A percentile compares a stretch with the other conserved stretches of the same genome.
These are phyloP conservation scores for Tortricodes alternella DNA, from an alignment of 2,888 invertebrate species.

Conservation along the genomic window DNA sequence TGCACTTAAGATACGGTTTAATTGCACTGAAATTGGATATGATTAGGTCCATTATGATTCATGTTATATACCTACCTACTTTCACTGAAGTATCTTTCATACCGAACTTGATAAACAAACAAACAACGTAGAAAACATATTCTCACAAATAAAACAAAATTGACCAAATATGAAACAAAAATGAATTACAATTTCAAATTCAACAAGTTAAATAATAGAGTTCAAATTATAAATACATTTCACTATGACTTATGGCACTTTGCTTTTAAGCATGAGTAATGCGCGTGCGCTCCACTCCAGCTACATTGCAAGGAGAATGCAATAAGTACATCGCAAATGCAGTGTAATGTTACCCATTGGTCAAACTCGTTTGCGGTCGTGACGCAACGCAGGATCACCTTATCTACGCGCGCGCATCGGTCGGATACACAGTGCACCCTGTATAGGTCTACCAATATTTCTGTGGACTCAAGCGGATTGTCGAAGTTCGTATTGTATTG, in stretches of 20 bases:
- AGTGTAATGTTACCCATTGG: slow-evolving; percentile 40
- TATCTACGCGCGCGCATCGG: slow-evolving; percentile 31
- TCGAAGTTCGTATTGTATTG: not conserved
- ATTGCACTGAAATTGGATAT: not conserved
- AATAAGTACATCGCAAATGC: slow-evolving; percentile 36
- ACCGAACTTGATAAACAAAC: not conserved
- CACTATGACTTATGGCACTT: not conserved
- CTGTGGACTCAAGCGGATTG: too few relatives aligned
- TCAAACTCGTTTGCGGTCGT: slow-evolving; percentile 40
- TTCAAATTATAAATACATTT: not conserved
- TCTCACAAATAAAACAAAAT: not conserved
- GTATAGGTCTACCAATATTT: too few relatives aligned
- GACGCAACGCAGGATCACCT: slow-evolving; percentile 34
- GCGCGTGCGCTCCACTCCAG: not conserved
- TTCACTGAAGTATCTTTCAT: not conserved
- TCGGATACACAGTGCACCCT: slow-evolving; percentile 13
- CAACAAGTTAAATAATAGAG: not conserved
- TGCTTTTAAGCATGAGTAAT: not conserved
- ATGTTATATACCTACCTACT: not conserved
- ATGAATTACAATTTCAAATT: not conserved
- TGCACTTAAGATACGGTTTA: not conserved
- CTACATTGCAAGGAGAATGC: slow-evolving; percentile 27
- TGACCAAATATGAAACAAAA: not conserved
- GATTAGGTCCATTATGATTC: not conserved
- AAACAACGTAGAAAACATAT: not conserved